phyloP scores from a whole-genome alignment of 2,888 invertebrate species.

The Hetaerina titia region DNA sequence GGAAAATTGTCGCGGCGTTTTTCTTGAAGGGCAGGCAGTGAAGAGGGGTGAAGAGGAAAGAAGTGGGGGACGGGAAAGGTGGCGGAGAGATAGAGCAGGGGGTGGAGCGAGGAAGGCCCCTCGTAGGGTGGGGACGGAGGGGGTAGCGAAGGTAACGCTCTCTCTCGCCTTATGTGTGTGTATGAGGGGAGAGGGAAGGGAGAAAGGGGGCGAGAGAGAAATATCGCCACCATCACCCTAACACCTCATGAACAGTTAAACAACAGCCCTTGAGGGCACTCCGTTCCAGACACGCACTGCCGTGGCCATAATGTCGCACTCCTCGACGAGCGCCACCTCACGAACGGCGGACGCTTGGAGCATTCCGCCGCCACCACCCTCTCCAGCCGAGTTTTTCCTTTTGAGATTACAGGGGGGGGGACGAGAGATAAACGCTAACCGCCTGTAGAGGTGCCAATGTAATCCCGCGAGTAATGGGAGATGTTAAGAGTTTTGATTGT shows the following conservation, averaged over 20 bases:
- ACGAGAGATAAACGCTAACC: neutral
- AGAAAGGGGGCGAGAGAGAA: neutral
- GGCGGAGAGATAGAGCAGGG: neutral
- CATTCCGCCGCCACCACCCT: neutral
- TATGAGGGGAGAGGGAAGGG: neutral
- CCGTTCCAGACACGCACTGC: constrained; percentile 35
- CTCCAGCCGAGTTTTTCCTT: neutral
- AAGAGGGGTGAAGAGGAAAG: neutral
- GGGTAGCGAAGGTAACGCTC: too few species aligned
- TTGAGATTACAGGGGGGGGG: neutral
- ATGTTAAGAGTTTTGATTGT: neutral
- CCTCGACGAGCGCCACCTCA: neutral
- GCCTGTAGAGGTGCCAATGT: neutral
- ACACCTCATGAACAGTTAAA: constrained; percentile 15
- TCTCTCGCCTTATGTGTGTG: neutral
- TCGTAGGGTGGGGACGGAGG: too few species aligned
- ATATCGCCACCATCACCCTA: neutral
- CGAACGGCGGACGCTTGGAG: neutral
- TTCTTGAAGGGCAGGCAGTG: neutral
- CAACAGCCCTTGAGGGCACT: constrained; percentile 31
- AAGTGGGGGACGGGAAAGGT: neutral
- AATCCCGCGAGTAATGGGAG: neutral
- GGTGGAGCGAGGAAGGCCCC: neutral
- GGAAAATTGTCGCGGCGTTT: neutral
- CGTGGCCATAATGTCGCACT: constrained; percentile 42